Conservation (phyloP, 1,140 invertebrate genomes). For the Neoseiulus cucumeris region DNA sequence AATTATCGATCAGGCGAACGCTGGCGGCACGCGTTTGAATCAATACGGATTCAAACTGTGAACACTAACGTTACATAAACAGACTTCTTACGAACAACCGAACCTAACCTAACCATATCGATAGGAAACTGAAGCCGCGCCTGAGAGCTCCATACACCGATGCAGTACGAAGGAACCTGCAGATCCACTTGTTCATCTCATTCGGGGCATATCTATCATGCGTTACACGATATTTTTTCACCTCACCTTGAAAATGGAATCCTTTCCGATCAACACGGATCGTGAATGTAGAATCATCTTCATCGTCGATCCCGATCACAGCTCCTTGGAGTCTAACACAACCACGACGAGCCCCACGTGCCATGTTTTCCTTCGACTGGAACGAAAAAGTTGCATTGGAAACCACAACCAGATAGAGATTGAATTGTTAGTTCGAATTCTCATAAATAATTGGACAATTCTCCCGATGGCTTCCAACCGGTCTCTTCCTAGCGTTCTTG, state of each 20-base stretch:
- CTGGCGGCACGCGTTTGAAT: too few relatives aligned
- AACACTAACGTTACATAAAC: too few relatives aligned
- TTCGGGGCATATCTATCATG: too few relatives aligned
- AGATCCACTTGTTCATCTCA: too few relatives aligned
- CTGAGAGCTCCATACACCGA: too few relatives aligned
- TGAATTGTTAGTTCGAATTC: background rate
- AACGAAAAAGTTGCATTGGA: conserved; percentile 28
- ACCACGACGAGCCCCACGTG: conserved; percentile 75
- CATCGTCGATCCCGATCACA: conserved; percentile 93
- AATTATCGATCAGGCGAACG: too few relatives aligned
- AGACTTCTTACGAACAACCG: too few relatives aligned
- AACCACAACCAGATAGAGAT: conserved; percentile 20
- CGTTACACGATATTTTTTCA: background rate
- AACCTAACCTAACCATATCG: too few relatives aligned
- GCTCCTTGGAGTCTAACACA: conserved; percentile 71
- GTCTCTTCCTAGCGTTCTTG: too few relatives aligned
- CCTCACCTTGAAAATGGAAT: conserved; percentile 75
- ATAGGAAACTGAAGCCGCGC: too few relatives aligned
- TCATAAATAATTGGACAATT: background rate
- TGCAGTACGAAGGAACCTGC: too few relatives aligned
- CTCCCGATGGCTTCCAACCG: background rate
- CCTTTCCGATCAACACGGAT: conserved; percentile 96
- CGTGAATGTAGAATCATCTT: conserved; percentile 96
- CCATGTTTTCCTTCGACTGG: conserved; percentile 97
- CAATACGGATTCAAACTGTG: too few relatives aligned